Evolutionary conservation across 92 coral and sea anemone genomes (phyloP), one percentile per base, ranked within the genome.

Genomic region (Virgularia gustaviana): DNA sequence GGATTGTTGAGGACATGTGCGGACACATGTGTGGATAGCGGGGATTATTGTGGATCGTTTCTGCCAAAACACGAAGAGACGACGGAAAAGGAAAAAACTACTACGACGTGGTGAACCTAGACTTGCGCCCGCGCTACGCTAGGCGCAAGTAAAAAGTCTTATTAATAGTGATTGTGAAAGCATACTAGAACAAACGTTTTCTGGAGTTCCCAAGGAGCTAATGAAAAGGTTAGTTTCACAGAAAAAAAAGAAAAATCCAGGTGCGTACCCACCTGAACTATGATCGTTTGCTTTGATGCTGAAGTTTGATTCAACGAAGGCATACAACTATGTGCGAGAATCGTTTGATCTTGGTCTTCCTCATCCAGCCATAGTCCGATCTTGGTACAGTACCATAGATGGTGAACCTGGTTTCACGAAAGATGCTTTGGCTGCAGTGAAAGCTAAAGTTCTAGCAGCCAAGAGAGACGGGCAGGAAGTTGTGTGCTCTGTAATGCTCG

Each of bases 291-390:
- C 31, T 0, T 37, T 62, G 70, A 32, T 43, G 35, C 70, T 62
- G 70, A 62, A 62, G 70, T 62, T 62, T 43, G 29, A 62, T 62
- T 62, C 70, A 24, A 62, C 70, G 15, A 62, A 62, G 70, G 70
- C 70, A 1, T 62, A 62, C 35, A 56, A 56, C 33, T 56, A 56
- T 56, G 62, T 56, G 62, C 62, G 62, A 56, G 32, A 56, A 56
- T 56, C 62, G 32, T 56, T 56, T 19, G 32, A 56, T 56, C 62
- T 52, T 52, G 58, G 58, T 52, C 58, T 52, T 52, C 58, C 58
- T 30, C 58, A 52, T 52, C 27, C 58, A 52, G 19, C 58, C 27
- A 30, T 52, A 30, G 58, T 52, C 25, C 58, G 58, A 52, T 52
- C 58, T 19, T 52, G 58, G 58, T 52, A 52, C 58, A 52, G 65